Evolutionary conservation across 2,797 vertebrate species (phyloP).

Genomic region (Alauda arvensis): DNA sequence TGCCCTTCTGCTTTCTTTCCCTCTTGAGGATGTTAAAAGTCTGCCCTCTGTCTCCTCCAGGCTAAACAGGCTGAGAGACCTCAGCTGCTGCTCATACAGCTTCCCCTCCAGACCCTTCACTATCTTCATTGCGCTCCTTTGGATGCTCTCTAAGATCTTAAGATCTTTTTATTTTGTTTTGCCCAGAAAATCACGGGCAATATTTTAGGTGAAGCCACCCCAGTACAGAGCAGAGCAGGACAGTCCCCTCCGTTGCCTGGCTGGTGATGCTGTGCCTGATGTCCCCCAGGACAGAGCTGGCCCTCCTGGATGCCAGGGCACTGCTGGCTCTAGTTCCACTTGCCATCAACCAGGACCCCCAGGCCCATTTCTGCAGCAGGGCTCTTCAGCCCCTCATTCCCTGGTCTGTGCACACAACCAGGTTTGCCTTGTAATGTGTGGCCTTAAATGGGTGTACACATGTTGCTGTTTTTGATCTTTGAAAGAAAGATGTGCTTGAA

Average conservation of each 20-base stretch:
- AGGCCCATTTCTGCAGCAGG: not conserved
- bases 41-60: not conserved
- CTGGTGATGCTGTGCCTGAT: not conserved
- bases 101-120: not conserved
- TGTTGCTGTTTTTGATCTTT: not conserved
- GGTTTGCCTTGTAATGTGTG: not conserved
- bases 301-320: not conserved
- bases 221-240: rapidly evolving
- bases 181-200: not conserved
- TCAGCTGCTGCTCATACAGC: not conserved
- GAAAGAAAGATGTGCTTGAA: not conserved
- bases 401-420: not conserved
- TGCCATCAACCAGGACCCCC: rapidly evolving
- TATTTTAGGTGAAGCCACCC: rapidly evolving
- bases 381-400: not conserved
- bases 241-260: rapidly evolving
- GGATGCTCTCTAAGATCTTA: not conserved
- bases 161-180: not conserved
- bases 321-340: not conserved
- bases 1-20: not conserved
- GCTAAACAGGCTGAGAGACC: not conserved
- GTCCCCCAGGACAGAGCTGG: rapidly evolving
- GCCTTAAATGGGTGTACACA: not conserved
- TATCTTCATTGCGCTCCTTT: not conserved
- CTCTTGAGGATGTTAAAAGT: not conserved